phyloP scores from a whole-genome alignment of 1,140 invertebrate genomes.

The Atta texana region DNA sequence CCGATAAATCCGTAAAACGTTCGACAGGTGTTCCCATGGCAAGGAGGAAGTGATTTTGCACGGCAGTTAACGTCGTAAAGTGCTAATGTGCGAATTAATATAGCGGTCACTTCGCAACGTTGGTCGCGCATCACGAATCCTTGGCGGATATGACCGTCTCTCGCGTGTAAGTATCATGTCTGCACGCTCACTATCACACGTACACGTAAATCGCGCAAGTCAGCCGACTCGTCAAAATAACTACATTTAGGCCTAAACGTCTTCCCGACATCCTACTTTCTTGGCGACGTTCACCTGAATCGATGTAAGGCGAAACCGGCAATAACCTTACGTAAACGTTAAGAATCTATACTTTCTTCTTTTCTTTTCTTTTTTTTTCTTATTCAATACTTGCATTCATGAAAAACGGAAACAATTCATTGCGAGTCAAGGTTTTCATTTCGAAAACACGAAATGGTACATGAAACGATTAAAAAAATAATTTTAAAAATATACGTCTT shows the following conservation, averaged over 20 bases:
- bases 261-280: conserved; percentile 19
- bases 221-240: conserved; percentile 27
- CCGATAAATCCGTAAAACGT: conserved; percentile 57
- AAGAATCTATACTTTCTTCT: background rate
- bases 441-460: background rate
- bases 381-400: background rate
- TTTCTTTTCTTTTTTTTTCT: background rate
- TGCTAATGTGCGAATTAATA: conserved; percentile 78
- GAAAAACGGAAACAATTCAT: conserved; percentile 14
- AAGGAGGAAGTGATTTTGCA: conserved; percentile 75
- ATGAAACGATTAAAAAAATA: background rate
- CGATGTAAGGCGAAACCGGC: background rate
- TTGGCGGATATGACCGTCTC: conserved; percentile 44
- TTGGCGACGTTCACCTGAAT: background rate
- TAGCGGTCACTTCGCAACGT: conserved; percentile 66
- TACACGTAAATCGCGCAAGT: conserved; percentile 3
- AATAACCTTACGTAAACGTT: background rate
- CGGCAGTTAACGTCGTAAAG: conserved; percentile 68
- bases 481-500: background rate
- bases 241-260: background rate
- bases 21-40: conserved; percentile 73
- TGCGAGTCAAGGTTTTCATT: background rate
- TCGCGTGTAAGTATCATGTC: conserved; percentile 48
- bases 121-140: conserved; percentile 63
- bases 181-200: background rate